These are phyloP conservation scores for Sebastes reedi DNA, from an alignment of 2,797 vertebrate genomes.

Conservation along the genomic window DNA sequence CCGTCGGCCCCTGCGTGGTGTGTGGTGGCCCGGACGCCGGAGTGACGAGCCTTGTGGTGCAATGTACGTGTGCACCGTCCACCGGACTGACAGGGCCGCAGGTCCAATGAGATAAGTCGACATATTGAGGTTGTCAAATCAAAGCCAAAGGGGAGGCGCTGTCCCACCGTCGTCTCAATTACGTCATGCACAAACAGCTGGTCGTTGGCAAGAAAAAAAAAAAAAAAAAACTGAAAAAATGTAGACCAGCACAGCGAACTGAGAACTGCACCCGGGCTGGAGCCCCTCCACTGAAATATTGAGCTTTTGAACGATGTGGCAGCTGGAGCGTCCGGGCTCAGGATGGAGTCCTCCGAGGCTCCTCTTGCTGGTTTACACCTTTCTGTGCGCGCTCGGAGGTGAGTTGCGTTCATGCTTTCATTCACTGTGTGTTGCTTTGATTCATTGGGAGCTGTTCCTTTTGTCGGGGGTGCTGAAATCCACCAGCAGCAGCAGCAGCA, in stretches of 20 bases:
- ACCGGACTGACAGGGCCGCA: slow-evolving; percentile 62
- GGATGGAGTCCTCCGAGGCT: slow-evolving; percentile 77
- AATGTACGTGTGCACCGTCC: slow-evolving; percentile 66
- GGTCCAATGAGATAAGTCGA: slow-evolving; percentile 70
- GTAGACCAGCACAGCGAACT: slow-evolving; percentile 82
- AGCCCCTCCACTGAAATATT: slow-evolving; percentile 68
- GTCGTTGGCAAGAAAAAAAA: slow-evolving; percentile 72
- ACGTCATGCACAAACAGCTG: slow-evolving; percentile 89
- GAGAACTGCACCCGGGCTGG: slow-evolving; percentile 78
- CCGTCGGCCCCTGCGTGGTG: neutral
- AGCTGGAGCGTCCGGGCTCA: slow-evolving; percentile 71
- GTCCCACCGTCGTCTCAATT: slow-evolving; percentile 74
- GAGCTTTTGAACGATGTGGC: slow-evolving; percentile 78
- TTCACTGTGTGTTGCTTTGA: slow-evolving; percentile 37
- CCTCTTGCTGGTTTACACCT: slow-evolving; percentile 81
- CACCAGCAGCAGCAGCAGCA: slow-evolving; percentile 25
- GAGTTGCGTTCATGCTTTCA: slow-evolving; percentile 63
- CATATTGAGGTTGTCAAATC: slow-evolving; percentile 79
- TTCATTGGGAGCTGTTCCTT: slow-evolving; percentile 78
- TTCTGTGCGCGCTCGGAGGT: slow-evolving; percentile 83
- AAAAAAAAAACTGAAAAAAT: slow-evolving; percentile 77
- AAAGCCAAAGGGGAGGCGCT: slow-evolving; percentile 73
- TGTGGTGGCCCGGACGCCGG: slow-evolving; percentile 48
- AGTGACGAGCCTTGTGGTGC: slow-evolving; percentile 69
- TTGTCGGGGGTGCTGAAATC: slow-evolving; percentile 75